Base-by-base conservation (phyloP, 2,888 invertebrate genomes). In the Neoascia interrupta region DNA sequence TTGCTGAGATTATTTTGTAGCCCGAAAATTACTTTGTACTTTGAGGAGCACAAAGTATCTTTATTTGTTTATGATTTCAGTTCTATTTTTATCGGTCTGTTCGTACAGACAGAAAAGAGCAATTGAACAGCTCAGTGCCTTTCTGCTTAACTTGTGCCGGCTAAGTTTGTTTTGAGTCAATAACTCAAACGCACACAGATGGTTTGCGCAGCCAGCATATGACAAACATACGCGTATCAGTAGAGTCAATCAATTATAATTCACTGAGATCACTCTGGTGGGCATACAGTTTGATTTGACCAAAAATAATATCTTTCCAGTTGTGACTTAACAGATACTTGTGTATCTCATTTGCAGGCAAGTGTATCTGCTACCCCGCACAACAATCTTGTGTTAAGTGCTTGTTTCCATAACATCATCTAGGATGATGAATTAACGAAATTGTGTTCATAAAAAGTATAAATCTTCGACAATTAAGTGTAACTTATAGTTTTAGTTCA, bases 1-100 rank as follows among this genome's bases (percentile, higher is more conserved):
- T 54, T 37, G 11, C 8, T 45, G 10, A 4, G 8, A 31, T 31
- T n/a, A n/a, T n/a, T n/a, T 37, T 43, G 5, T 5, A 60, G 6
- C 3, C 28, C 43, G 23, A 23, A 37, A 18, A 28, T 16, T 5
- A 53, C 26, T 26, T 26, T 63, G 23, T 39, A 47, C 54, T 70
- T 39, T 15, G 26, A 26, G n/a, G 8, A 28, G 43, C 37, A 45
- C 43, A 18, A 64, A 69, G 53, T 54, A 37, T 23, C 49, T 19
- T 53, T 60, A 61, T 66, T 73, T 79, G 66, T 73, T 79, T 73
- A 79, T 73, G 60, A 79, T 66, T 73, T 79, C 61, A 79, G 26
- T 51, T 79, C 79, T 79, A 79, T 79, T 79, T 73, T 15, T 68
- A 72, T 39, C 53, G 15, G 15, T 6, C 19, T 6, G 39, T 34